phyloP scores from a whole-genome alignment of 2,797 vertebrate species.

The Gallirallus australis region DNA sequence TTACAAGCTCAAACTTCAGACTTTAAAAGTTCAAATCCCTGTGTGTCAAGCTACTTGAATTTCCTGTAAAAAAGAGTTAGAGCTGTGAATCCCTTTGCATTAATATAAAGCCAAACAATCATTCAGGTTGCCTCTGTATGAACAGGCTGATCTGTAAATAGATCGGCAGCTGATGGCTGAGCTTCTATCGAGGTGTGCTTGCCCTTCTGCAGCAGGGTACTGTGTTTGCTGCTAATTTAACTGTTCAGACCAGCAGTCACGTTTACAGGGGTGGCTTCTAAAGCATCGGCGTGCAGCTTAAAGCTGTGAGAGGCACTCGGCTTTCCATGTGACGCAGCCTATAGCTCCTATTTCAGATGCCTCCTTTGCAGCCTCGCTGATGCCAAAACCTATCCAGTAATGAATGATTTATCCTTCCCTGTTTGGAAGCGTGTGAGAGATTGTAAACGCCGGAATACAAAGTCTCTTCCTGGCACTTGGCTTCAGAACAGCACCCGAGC shows the following conservation, averaged over 20 bases:
- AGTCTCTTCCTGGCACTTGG: conserved; percentile 13
- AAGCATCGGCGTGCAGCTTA: neutral
- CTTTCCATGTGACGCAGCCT: neutral
- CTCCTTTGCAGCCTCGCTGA: neutral
- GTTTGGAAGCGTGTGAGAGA: neutral
- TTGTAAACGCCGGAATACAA: neutral
- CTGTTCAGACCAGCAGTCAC: neutral
- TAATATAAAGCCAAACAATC: neutral
- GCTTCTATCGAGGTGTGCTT: neutral
- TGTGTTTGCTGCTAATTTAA: neutral
- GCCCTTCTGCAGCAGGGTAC: neutral
- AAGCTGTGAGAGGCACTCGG: neutral
- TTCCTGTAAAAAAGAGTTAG: neutral
- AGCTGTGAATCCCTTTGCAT: conserved; percentile 1
- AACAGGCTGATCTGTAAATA: neutral
- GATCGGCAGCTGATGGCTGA: neutral
- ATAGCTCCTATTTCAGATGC: neutral
- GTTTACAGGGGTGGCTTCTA: neutral
- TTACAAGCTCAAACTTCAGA: conserved; percentile 14
- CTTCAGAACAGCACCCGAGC: neutral
- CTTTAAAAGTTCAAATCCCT: conserved; percentile 4
- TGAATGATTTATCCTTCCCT: neutral
- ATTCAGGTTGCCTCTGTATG: neutral
- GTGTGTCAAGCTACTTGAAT: conserved; percentile 6
- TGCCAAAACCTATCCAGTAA: neutral